Evolutionary conservation across 2,888 invertebrate species (phyloP), one percentile per base, ranked within the genome.

Genomic region (Blera fallax): DNA sequence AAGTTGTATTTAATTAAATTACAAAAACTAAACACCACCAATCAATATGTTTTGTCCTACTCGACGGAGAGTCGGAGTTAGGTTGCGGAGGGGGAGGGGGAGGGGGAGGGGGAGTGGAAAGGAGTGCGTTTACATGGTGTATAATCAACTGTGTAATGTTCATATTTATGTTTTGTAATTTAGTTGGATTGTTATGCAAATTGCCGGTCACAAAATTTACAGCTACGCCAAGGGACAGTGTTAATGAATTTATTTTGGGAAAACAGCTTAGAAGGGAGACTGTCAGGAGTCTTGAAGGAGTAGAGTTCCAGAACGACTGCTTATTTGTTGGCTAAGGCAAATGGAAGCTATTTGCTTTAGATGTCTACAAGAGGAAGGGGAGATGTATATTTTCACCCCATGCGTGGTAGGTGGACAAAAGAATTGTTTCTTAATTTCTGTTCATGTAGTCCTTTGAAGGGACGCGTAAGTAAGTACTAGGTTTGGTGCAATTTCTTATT

Each of bases 121-220:
- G 18, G 16, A 29, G 14, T 56, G 27, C 54, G 21, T 58, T 34
- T 16, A 56, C 45, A 56, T 64, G 45, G 54, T 45, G 52, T 74
- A 69, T 54, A 74, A 74, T 81, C 74, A 74, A 76, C 81, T 67
- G 80, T 58, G 64, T 64, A 72, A 79, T 79, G 80, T 74, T 62
- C 54, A 69, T 81, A 80, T 81, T 74, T 81, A 74, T 81, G 81
- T 69, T 81, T 67, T 60, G 74, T 40, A 50, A 48, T 80, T 80
- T 67, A 50, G 50, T 60, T 65, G 67, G 67, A 81, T 74, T 81
- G 69, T 69, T 74, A 81, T 74, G 81, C 40, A 81, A 81, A 81
- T 81, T 69, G 52, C 62, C 64, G 54, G 78, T 78, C 70, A 64
- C 70, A 70, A 64, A 78, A 70, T 78, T 70, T 70, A 78, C 54